Conservation (phyloP, 2,888 invertebrate genomes). For the Nesidiocoris tenuis region DNA sequence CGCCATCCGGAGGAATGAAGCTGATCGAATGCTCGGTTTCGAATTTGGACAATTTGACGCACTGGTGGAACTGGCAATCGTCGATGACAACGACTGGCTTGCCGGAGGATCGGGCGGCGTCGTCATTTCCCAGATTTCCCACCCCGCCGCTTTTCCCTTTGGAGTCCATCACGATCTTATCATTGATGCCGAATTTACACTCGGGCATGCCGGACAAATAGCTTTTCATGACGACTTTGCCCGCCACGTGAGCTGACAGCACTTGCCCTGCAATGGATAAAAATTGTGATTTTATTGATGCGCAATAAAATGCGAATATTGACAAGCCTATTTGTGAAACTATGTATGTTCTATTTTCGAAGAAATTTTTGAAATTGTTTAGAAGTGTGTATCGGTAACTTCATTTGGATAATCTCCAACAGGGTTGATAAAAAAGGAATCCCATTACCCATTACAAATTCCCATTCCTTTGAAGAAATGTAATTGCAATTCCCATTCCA, state of each 20-base stretch:
- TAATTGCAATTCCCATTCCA: no score
- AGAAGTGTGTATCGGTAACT: no score
- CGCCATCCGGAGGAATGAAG: slow-evolving; percentile 99
- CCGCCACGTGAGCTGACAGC: slow-evolving; percentile 97
- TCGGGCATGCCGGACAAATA: slow-evolving; percentile 99
- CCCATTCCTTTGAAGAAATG: no score
- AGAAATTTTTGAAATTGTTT: no score
- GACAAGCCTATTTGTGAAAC: no score
- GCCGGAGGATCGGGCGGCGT: slow-evolving; percentile 84
- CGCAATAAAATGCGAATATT: no score
- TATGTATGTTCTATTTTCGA: no score
- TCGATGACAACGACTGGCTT: slow-evolving; percentile 99
- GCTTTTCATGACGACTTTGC: slow-evolving; percentile 99
- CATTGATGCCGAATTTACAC: slow-evolving; percentile 99
- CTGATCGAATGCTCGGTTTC: slow-evolving; percentile 99
- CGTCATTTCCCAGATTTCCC: slow-evolving; percentile 54
- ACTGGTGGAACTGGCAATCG: slow-evolving; percentile 99
- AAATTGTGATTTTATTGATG: neutral
- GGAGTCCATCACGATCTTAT: slow-evolving; percentile 98
- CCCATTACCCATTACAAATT: no score
- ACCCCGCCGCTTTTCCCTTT: slow-evolving; percentile 62
- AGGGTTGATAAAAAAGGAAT: no score
- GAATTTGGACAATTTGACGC: slow-evolving; percentile 98
- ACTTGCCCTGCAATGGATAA: slow-evolving; percentile 75
- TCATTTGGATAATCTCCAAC: no score